phyloP scores from a whole-genome alignment of 2,888 invertebrate genomes.

The Epinotia nisella region DNA sequence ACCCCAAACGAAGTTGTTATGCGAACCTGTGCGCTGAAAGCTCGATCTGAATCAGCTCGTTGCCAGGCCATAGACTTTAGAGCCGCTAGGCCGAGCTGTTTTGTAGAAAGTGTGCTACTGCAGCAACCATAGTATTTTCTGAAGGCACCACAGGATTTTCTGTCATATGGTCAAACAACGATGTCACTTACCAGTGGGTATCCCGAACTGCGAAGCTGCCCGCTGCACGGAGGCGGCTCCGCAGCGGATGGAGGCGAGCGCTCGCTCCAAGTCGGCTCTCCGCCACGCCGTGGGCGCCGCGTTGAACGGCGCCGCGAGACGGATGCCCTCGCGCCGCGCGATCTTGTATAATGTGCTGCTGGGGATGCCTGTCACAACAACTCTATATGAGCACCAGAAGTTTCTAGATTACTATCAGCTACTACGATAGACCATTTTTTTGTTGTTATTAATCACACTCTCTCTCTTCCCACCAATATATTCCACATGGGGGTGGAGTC shows the following conservation, averaged over 20 bases:
- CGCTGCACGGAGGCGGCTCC: slow-evolving; percentile 93
- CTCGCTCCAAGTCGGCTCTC: slow-evolving; percentile 92
- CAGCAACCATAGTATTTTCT: neutral
- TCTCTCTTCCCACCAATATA: too few relatives aligned
- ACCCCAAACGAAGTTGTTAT: too few relatives aligned
- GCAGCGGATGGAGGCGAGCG: slow-evolving; percentile 91
- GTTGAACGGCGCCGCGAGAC: slow-evolving; percentile 95
- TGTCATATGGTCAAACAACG: neutral
- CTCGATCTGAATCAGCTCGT: neutral
- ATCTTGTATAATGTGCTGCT: slow-evolving; percentile 97
- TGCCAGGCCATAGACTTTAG: neutral
- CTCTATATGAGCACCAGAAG: neutral
- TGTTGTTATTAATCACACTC: too few relatives aligned
- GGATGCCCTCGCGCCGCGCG: slow-evolving; percentile 94
- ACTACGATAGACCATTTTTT: neutral
- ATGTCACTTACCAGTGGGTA: slow-evolving; percentile 87
- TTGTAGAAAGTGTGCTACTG: too few relatives aligned
- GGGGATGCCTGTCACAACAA: slow-evolving; percentile 87
- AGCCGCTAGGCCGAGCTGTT: too few relatives aligned
- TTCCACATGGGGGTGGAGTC: too few relatives aligned
- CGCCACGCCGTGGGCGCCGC: slow-evolving; percentile 96
- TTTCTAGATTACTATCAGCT: neutral
- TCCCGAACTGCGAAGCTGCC: slow-evolving; percentile 93
- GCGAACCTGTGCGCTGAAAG: too few relatives aligned
- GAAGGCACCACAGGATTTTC: neutral